Conservation (phyloP, 2,888 invertebrate genomes). For the Cheilosia pagana region DNA sequence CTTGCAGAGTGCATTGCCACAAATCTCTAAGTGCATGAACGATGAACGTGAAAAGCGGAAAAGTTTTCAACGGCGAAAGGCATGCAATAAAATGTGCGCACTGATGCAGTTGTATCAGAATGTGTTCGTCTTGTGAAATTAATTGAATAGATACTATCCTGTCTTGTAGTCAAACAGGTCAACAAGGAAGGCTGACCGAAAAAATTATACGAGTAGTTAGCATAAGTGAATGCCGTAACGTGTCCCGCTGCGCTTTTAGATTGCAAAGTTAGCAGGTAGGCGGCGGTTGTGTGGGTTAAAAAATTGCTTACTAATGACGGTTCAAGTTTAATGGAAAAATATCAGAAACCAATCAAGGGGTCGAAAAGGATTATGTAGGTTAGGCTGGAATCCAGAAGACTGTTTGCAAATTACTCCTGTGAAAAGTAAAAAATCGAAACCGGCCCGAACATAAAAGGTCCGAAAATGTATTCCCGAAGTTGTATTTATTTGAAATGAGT, state of each 20-base stretch:
- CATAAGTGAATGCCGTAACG: not conserved
- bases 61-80: constrained; percentile 78
- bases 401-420: too few species aligned
- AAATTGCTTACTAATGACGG: too few species aligned
- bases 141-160: constrained; percentile 18
- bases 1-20: constrained; percentile 64
- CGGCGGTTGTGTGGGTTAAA: too few species aligned
- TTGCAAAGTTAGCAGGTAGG: too few species aligned
- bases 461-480: too few species aligned
- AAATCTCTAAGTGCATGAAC: constrained; percentile 73
- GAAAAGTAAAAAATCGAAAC: too few species aligned
- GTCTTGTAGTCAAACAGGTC: not conserved
- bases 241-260: not conserved
- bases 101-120: constrained; percentile 10
- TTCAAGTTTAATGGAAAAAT: too few species aligned
- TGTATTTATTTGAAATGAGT: too few species aligned
- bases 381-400: too few species aligned
- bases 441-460: too few species aligned
- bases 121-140: constrained; percentile 16
- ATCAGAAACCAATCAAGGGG: too few species aligned
- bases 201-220: not conserved
- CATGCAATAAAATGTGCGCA: constrained; percentile 41
- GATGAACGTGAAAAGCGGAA: constrained; percentile 84
- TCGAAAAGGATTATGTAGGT: too few species aligned
- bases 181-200: constrained; percentile 2